These are phyloP conservation scores for Ectemnius cavifrons DNA, from an alignment of 2,888 invertebrate species.

Conservation along the genomic window DNA sequence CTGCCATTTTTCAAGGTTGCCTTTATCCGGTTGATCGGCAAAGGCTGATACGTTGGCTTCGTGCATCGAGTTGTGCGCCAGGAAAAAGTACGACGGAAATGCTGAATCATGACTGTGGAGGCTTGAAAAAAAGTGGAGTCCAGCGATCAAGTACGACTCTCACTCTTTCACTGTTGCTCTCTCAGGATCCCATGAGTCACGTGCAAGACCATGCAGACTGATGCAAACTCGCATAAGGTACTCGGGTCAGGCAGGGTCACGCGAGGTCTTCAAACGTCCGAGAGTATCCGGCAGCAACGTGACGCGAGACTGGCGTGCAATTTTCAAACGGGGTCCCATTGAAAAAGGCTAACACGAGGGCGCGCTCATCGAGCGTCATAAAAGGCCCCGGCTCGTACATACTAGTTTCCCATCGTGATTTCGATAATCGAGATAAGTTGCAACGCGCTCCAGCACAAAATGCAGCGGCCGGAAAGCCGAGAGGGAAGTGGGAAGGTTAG, in stretches of 20 bases:
- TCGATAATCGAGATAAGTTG: slow-evolving; percentile 1
- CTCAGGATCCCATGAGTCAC: slow-evolving; percentile 38
- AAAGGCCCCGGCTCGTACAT: neutral
- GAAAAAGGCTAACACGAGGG: slow-evolving; percentile 17
- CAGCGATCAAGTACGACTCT: slow-evolving; percentile 35
- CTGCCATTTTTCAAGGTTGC: slow-evolving; percentile 15
- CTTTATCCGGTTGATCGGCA: neutral
- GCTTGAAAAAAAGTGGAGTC: slow-evolving; percentile 10
- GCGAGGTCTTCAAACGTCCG: slow-evolving; percentile 55
- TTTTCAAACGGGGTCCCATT: slow-evolving; percentile 57
- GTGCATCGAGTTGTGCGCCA: slow-evolving; percentile 1
- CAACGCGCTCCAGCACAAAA: neutral
- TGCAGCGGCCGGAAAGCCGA: neutral
- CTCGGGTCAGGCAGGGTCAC: slow-evolving; percentile 48
- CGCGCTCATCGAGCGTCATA: neutral
- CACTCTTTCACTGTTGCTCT: neutral
- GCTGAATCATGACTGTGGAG: slow-evolving; percentile 47
- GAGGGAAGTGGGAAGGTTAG: neutral
- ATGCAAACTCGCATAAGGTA: slow-evolving; percentile 51
- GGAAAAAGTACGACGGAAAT: slow-evolving; percentile 11
- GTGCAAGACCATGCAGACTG: slow-evolving; percentile 53
- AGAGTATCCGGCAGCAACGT: slow-evolving; percentile 42
- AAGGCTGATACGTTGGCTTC: slow-evolving; percentile 3
- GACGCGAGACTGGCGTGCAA: slow-evolving; percentile 62
- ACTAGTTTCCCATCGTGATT: neutral